phyloP scores from a whole-genome alignment of 2,113 vertebrate species.

The Erinaceus europaeus region DNA sequence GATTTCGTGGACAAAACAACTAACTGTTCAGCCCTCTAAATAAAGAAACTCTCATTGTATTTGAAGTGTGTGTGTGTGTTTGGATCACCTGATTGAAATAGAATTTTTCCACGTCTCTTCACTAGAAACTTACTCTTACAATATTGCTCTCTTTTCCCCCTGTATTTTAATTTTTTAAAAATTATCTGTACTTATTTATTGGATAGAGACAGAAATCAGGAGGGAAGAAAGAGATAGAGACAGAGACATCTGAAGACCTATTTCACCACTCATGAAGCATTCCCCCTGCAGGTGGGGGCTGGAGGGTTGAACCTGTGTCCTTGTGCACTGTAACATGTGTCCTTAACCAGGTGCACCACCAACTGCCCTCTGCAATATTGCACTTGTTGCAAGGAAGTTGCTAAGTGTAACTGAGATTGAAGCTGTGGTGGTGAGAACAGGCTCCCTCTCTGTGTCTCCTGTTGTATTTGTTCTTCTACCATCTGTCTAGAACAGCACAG shows the following conservation, averaged over 20 bases:
- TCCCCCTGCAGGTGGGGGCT: no score
- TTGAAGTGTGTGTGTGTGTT: not conserved
- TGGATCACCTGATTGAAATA: not conserved
- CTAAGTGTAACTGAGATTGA: not conserved
- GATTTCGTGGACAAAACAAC: not conserved
- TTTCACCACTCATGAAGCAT: no score
- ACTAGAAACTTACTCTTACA: not conserved
- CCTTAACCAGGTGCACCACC: no score
- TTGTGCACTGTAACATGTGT: no score
- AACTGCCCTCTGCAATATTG: not conserved
- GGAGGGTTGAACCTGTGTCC: no score
- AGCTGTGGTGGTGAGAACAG: not conserved
- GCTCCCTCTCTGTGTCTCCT: not conserved
- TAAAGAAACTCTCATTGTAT: not conserved
- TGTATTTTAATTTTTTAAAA: no score
- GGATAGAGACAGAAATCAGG: no score
- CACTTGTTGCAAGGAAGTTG: not conserved
- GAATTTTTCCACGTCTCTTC: not conserved
- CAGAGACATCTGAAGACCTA: no score
- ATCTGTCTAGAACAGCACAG: not conserved
- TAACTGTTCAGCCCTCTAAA: no score
- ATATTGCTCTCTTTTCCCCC: no score
- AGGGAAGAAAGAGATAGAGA: no score
- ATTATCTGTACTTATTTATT: no score
- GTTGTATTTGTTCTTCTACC: not conserved